Evolutionary conservation across 1,140 invertebrate genomes (phyloP).

Genomic region (Aethina tumida): DNA sequence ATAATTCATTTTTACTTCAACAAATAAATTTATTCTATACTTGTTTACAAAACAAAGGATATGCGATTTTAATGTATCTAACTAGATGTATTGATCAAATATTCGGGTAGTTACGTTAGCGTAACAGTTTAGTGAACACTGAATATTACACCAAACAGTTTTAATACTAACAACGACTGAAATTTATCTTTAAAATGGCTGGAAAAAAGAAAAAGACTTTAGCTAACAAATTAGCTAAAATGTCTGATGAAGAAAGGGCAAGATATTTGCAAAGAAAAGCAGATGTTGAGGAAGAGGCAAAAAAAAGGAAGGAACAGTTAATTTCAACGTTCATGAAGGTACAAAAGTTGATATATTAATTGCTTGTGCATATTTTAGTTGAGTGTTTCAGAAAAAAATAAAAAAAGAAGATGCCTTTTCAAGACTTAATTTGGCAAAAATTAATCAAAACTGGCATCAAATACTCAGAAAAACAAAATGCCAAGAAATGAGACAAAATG

Average conservation of each 20-base stretch:
- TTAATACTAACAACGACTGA: background rate
- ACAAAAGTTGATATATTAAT: conserved; percentile 15
- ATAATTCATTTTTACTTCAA: too few species aligned
- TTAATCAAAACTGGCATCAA: conserved; percentile 72
- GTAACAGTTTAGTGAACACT: too few species aligned
- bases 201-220: conserved; percentile 59
- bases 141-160: too few species aligned
- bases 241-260: conserved; percentile 70
- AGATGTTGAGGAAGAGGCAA: conserved; percentile 66
- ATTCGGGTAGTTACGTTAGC: too few species aligned
- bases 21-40: too few species aligned
- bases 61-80: too few species aligned
- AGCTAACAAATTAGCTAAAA: conserved; percentile 63
- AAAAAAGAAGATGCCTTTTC: conserved; percentile 67
- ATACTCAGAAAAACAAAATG: conserved; percentile 64
- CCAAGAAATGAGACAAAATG: conserved; percentile 55
- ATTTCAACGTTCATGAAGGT: conserved; percentile 70
- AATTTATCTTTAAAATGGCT: conserved; percentile 22
- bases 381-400: conserved; percentile 56
- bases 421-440: conserved; percentile 68
- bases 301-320: conserved; percentile 63
- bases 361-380: too few species aligned
- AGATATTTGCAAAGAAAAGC: conserved; percentile 68
- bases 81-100: too few species aligned
- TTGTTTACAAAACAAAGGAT: too few species aligned